Conservation (phyloP, 1,140 invertebrate species). For the Trialeurodes vaporariorum region DNA sequence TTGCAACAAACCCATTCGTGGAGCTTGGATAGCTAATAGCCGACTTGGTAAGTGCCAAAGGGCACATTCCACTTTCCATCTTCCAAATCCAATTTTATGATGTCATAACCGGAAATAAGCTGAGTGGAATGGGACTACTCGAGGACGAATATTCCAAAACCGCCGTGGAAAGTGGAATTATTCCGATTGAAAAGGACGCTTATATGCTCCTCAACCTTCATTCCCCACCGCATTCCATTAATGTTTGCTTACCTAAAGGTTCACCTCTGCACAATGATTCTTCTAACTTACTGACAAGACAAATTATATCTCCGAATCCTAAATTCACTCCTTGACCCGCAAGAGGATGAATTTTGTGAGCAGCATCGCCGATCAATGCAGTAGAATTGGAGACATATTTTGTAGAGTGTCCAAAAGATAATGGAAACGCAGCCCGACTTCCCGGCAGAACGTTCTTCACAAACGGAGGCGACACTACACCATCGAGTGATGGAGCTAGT, state of each 20-base stretch:
- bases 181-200: too few relatives aligned
- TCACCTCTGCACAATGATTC: constrained; percentile 59
- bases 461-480: constrained; percentile 41
- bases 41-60: too few relatives aligned
- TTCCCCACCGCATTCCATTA: too few relatives aligned
- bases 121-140: too few relatives aligned
- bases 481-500: neutral
- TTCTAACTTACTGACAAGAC: constrained; percentile 54
- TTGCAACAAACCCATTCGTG: too few relatives aligned
- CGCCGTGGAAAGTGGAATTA: too few relatives aligned
- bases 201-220: too few relatives aligned
- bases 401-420: constrained; percentile 79
- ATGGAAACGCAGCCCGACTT: constrained; percentile 78
- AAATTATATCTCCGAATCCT: constrained; percentile 83
- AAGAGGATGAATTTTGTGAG: constrained; percentile 89
- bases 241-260: constrained; percentile 50
- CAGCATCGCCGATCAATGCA: constrained; percentile 86
- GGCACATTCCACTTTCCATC: too few relatives aligned
- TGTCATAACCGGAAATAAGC: too few relatives aligned
- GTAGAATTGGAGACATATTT: constrained; percentile 63
- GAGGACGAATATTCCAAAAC: too few relatives aligned
- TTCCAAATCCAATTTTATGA: too few relatives aligned
- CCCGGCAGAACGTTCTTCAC: constrained; percentile 46
- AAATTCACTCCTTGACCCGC: constrained; percentile 97
- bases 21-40: too few relatives aligned